These are phyloP conservation scores for Mustelus asterias DNA, from an alignment of 2,113 vertebrate genomes.

Conservation along the genomic window DNA sequence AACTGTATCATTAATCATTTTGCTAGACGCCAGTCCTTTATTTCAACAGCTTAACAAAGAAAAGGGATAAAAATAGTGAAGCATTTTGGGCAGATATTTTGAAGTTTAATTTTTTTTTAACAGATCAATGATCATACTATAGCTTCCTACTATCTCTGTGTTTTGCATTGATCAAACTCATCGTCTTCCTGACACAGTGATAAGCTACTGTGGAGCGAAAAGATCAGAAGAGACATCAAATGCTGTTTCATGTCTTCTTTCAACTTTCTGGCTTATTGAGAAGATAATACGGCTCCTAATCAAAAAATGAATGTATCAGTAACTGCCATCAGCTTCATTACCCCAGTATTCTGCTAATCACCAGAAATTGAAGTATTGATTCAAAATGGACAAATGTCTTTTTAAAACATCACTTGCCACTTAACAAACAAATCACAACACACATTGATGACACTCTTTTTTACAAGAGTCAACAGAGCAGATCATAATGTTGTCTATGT, in stretches of 20 bases:
- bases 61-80: not conserved
- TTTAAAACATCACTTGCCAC: not conserved
- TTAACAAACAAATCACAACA: constrained; percentile 25
- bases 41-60: not conserved
- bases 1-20: constrained; percentile 1
- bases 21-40: not conserved
- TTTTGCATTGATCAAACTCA: not conserved
- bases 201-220: constrained; percentile 3
- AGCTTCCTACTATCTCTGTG: not conserved
- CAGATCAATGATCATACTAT: not conserved
- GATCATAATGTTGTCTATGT: not conserved
- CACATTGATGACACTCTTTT: not conserved
- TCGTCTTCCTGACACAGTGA: not conserved
- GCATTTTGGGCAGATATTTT: not conserved
- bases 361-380: not conserved
- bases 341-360: not conserved
- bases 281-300: not conserved
- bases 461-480: not conserved
- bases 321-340: not conserved
- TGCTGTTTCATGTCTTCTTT: not conserved
- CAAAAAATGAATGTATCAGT: not conserved
- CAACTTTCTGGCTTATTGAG: not conserved
- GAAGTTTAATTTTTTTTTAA: not conserved
- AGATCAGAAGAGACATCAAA: constrained; percentile 27
- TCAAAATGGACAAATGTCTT: not conserved